Evolutionary conservation across 2,888 invertebrate species (phyloP), one percentile per base, ranked within the genome.

Genomic region (Ptychoptera albimana): DNA sequence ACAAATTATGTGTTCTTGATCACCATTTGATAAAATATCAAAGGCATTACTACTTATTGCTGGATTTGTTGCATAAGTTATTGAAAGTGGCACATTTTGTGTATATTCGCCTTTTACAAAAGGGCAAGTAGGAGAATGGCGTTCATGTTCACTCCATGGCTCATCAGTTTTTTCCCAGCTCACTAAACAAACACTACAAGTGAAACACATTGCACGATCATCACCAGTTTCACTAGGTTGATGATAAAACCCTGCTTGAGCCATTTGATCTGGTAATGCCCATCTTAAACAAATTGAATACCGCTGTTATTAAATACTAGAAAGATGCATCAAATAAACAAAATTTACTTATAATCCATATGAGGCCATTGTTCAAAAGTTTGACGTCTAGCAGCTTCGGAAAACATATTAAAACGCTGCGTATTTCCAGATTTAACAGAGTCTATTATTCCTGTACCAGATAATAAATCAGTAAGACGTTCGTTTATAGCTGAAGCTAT

Each of bases 161-260:
- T 94, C 93, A 65, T 94, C 93, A 0, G 88, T 87, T 56, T 91
- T 85, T 67, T 94, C 94, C 94, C 94, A 94, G 67, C 87, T 89
- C 7, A 94, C 92, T 16, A 94, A 74, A 60, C 93, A 94, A 9
- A 93, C 89, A 56, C 82, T 84, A 63, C 94, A 94, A 0, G 88
- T 89, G 65, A 94, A 94, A 61, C 94, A 94, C 86, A 93, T 86
- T 8, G 92, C 93, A 50, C 93, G 74, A 67, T 94, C 94, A 60
- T 92, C 91, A 4, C 91, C 91, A 29, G 82, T 78, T 3, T 80
- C 75, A 44, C 87, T 84, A 1, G 93, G 92, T 61, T 92, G 88
- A 66, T 93, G 91, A 68, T 91, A 94, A 67, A 94, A 94, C 12
- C 94, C 94, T 2, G 93, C 93, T 61, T 93, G 91, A 6, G 93